Base-by-base conservation (phyloP, 2,797 vertebrate genomes). In the Characodon lateralis region DNA sequence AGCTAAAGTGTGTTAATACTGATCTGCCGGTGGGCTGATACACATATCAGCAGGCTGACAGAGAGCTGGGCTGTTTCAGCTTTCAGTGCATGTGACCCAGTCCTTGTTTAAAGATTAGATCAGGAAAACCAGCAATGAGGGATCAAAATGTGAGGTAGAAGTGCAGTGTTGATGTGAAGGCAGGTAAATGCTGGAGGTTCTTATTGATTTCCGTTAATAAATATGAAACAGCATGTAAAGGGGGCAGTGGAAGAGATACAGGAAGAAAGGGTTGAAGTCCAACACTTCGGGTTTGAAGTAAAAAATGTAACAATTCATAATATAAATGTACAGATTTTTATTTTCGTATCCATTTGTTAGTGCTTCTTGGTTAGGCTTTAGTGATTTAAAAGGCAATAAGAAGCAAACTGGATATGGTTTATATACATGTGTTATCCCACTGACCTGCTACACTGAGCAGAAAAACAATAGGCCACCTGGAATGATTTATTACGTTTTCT, bases 131-230 rank as follows among this genome's bases (percentile, higher is more conserved):
- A 26, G 50, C 24, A 66, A 8, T 6, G 63, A 65, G 13, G 28
- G 35, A 70, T 50, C 22, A 10, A 22, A 76, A 80, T 10, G 50
- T 39, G 13, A 63, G 61, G 1, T 56, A 51, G 41, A 53, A 48
- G 48, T 53, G 46, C 41, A 12, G 2, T 39, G 77, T 74, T 56
- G 59, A 70, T 31, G 51, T 63, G 66, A 71, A 70, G 66, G 55
- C 55, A 56, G 68, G 66, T 78, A 28, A 85, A 77, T 56, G 26
- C 68, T 9, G 7, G 22, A 6, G 10, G 12, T 73, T 31, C 31
- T 77, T 61, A 76, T 80, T 77, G 76, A 89, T 83, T 61, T 46
- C 31, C 8, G 26, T 72, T 79, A 80, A 85, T 84, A 76, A 83
- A 79, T 77, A 74, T 63, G 24, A 41, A 22, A 20, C 68, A 39